Conservation (phyloP, 2,888 invertebrate genomes). For the Drosophila affinis region DNA sequence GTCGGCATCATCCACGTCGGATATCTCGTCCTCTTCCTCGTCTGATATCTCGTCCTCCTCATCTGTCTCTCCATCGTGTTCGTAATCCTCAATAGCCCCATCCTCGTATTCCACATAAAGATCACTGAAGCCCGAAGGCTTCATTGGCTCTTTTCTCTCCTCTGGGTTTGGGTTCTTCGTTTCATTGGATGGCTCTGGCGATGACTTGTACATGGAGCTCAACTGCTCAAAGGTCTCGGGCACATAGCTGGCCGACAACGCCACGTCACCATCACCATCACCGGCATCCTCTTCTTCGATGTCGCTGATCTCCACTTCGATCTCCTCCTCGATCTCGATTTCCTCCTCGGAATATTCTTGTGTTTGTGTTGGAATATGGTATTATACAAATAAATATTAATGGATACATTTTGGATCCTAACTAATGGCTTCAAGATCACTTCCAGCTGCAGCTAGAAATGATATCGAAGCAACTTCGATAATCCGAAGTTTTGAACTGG, state of each 20-base stretch:
- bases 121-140: slow-evolving; percentile 41
- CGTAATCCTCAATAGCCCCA: slow-evolving; percentile 59
- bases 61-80: slow-evolving; percentile 43
- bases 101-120: slow-evolving; percentile 73
- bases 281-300: slow-evolving; percentile 73
- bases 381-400: slow-evolving; percentile 36
- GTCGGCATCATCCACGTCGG: slow-evolving; percentile 89
- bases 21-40: slow-evolving; percentile 85
- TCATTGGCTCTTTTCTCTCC: slow-evolving; percentile 11
- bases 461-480: slow-evolving; percentile 46
- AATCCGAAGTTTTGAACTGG: slow-evolving; percentile 49
- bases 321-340: slow-evolving; percentile 79
- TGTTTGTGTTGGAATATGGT: slow-evolving; percentile 23
- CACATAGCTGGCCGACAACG: slow-evolving; percentile 74
- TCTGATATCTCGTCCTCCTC: slow-evolving; percentile 66
- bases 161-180: slow-evolving; percentile 10
- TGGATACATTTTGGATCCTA: slow-evolving; percentile 4
- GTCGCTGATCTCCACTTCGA: slow-evolving; percentile 74
- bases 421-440: slow-evolving; percentile 15
- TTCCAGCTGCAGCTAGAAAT: neutral
- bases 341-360: slow-evolving; percentile 81
- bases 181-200: slow-evolving; percentile 14
- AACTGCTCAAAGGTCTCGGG: slow-evolving; percentile 82
- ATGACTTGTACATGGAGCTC: slow-evolving; percentile 72
- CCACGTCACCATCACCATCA: slow-evolving; percentile 84